phyloP scores from a whole-genome alignment of 2,797 vertebrate species.

The Myripristis murdjan region DNA sequence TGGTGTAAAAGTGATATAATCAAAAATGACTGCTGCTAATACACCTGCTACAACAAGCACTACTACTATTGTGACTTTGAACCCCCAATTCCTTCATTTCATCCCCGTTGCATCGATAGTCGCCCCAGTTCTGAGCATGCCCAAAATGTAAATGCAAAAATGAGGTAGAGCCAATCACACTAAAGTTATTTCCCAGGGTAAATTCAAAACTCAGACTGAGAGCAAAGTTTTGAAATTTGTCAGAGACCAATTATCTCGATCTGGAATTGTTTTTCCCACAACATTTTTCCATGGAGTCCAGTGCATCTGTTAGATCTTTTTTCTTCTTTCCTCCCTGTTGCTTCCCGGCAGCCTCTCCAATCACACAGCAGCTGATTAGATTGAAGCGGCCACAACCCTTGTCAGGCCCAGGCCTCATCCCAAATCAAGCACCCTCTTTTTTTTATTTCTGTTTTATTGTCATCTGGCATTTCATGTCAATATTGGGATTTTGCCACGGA shows the following conservation, averaged over 20 bases:
- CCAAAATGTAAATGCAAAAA: constrained; percentile 14
- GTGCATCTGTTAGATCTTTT: constrained; percentile 28
- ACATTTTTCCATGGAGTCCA: constrained; percentile 1
- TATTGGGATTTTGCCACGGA: constrained; percentile 69
- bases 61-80: no score
- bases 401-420: constrained; percentile 47
- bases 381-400: constrained; percentile 55
- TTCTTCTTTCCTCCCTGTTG: constrained; percentile 15
- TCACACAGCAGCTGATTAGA: constrained; percentile 73
- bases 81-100: no score
- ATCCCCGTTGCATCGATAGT: no score
- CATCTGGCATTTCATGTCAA: constrained; percentile 76
- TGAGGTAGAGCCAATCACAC: constrained; percentile 18
- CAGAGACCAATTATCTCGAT: constrained; percentile 30
- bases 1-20: no score
- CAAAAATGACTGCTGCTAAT: no score
- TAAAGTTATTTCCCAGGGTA: constrained; percentile 15
- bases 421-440: constrained; percentile 47
- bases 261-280: constrained; percentile 10
- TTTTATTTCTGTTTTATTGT: constrained; percentile 59
- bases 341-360: constrained; percentile 52
- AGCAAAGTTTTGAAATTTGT: constrained; percentile 29
- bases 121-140: no score
- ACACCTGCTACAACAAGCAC: no score
- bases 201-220: constrained; percentile 5